A percentile compares a stretch with the other conserved stretches of the same genome.
Evolutionary conservation across 1,140 invertebrate genomes (phyloP).

Genomic region (Drosophila lini): DNA sequence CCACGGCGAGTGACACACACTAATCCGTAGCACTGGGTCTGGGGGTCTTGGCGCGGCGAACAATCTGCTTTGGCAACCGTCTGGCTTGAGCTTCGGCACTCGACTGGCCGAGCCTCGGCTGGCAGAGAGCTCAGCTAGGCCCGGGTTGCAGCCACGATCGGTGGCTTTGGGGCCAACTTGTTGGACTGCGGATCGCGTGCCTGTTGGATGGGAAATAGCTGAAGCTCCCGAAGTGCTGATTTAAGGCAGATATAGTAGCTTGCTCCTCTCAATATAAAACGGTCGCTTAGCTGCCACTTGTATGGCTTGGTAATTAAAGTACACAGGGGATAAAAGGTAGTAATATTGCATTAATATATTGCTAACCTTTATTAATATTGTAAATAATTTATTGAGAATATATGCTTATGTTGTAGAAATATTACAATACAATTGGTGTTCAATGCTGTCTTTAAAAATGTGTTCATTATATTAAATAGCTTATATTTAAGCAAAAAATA

Average conservation of each 20-base stretch:
- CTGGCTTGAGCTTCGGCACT: conserved; percentile 57
- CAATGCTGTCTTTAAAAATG: too few species aligned
- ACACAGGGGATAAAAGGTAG: neutral
- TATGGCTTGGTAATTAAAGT: neutral
- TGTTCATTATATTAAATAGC: neutral
- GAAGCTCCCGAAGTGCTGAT: conserved; percentile 12
- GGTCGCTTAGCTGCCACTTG: neutral
- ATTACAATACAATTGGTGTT: too few species aligned
- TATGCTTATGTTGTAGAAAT: too few species aligned
- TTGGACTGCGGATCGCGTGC: conserved; percentile 43
- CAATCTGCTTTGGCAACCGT: conserved; percentile 46
- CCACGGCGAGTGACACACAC: conserved; percentile 12
- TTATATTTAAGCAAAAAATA: neutral
- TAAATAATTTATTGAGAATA: neutral
- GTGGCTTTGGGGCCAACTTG: conserved; percentile 49
- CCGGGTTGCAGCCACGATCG: conserved; percentile 21
- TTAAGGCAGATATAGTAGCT: conserved; percentile 4
- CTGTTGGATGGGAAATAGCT: conserved; percentile 19
- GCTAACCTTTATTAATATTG: too few species aligned
- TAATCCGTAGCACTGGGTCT: conserved; percentile 11
- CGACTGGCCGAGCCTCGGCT: conserved; percentile 47
- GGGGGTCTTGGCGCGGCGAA: neutral
- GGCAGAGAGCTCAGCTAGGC: conserved; percentile 42
- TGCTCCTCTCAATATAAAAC: conserved; percentile 11
- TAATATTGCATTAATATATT: neutral